Base-by-base conservation (phyloP, 2,113 vertebrate genomes). In the Boulengeromyrus knoepffleri region DNA sequence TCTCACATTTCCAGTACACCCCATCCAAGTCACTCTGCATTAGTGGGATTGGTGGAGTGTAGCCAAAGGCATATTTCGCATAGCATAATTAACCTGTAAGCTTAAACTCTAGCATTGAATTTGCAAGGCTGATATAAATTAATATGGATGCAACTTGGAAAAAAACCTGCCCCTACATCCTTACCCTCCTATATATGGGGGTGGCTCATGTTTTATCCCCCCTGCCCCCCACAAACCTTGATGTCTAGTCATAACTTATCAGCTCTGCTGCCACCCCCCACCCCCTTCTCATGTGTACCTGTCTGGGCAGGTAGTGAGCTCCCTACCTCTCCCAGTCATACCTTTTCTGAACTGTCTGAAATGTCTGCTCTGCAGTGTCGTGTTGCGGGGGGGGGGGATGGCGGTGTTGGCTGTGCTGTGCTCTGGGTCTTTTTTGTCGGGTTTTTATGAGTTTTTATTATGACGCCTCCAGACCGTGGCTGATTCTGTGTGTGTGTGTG, bases 301-400 rank as follows among this genome's bases (percentile, higher is more conserved):
- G 84, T 89, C 90, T 90, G 49, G 92, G 89, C 88, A 91, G 84
- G 90, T n/a, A 39, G 70, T 77, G 13, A 77, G 31, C 31, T 77
- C 91, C 84, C 42, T 1, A 36, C 1, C 36, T 66, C 13, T 42
- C 88, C 39, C 89, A 10, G 0, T 56, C 74, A 8, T 10, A 31
- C 80, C 88, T 74, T 80, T 39, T 36, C 19, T 56, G 19, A 56
- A 56, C 50, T 15, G 21, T 45, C 21, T 42, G 27, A 36, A 89
- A 15, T 24, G 3, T 21, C 49, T 87, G 6, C 85, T 7, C n/a
- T 31, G 47, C 12, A 12, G 19, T 52, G 3, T 50, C 4, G n/a
- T 49, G 49, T 53, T 27, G 13, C 1, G 8, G 31, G 27, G 17
- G 8, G 31, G 27, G 17, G 0, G 7, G 31, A 1, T 8, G 10